These are phyloP conservation scores for Pachycephus smyrnensis DNA, from an alignment of 2,888 invertebrate species.

Conservation along the genomic window DNA sequence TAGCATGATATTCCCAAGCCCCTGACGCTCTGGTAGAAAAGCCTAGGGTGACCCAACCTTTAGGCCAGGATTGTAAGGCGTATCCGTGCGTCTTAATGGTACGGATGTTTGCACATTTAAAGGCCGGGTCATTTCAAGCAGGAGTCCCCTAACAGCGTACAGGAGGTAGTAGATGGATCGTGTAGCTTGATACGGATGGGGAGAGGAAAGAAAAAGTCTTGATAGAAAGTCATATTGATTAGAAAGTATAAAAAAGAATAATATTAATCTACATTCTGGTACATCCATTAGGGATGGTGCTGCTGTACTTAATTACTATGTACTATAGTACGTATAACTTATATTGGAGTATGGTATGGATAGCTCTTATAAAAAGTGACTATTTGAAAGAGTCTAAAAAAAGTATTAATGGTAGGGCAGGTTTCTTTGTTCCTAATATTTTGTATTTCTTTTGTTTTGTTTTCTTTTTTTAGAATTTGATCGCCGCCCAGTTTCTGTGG, in stretches of 20 bases:
- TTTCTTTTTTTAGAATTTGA: background rate
- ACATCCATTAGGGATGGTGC: background rate
- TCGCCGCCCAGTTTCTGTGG: background rate
- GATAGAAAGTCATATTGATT: background rate
- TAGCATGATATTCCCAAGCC: background rate
- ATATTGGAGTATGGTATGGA: background rate
- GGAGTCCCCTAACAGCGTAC: background rate
- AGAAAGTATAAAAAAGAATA: background rate
- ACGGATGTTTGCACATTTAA: slow-evolving; percentile 6
- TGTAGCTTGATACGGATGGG: background rate
- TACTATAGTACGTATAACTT: background rate
- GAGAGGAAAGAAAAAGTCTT: background rate
- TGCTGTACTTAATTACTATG: background rate
- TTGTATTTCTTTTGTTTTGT: too few relatives aligned
- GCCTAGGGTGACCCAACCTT: background rate
- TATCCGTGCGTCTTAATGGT: background rate
- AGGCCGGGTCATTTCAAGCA: background rate
- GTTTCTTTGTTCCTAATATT: background rate
- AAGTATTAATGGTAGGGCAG: background rate
- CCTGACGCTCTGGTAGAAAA: background rate
- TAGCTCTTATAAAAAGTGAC: background rate
- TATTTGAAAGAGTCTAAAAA: background rate
- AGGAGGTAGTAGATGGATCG: background rate
- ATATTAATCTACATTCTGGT: background rate
- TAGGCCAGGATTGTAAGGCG: background rate